These are phyloP conservation scores for Pterois miles DNA, from an alignment of 2,797 vertebrate genomes.

Conservation along the genomic window DNA sequence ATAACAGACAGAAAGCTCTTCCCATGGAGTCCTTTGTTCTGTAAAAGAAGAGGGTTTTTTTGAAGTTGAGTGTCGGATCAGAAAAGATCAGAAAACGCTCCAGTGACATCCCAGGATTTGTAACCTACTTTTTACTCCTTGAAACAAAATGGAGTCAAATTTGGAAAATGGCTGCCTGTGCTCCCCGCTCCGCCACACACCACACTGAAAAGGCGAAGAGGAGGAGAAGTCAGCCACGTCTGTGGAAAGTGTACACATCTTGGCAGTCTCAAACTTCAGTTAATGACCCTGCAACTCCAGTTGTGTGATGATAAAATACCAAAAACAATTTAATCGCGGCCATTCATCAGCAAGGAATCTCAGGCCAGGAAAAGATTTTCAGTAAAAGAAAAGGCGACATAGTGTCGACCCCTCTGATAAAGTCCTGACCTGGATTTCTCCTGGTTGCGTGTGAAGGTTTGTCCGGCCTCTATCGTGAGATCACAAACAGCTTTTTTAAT, in stretches of 20 bases:
- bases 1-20: background rate
- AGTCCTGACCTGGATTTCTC: slow-evolving; percentile 76
- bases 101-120: slow-evolving; percentile 37
- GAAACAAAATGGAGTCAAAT: slow-evolving; percentile 83
- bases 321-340: slow-evolving; percentile 50
- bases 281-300: slow-evolving; percentile 42
- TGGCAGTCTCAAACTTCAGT: slow-evolving; percentile 55
- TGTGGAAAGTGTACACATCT: slow-evolving; percentile 31
- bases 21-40: background rate
- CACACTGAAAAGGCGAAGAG: slow-evolving; percentile 33
- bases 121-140: slow-evolving; percentile 62
- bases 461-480: slow-evolving; percentile 82
- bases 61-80: slow-evolving; percentile 11
- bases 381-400: slow-evolving; percentile 8
- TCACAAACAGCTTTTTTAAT: slow-evolving; percentile 88
- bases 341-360: slow-evolving; percentile 42
- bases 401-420: slow-evolving; percentile 47
- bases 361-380: slow-evolving; percentile 11
- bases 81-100: slow-evolving; percentile 42
- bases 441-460: slow-evolving; percentile 84
- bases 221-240: slow-evolving; percentile 43
- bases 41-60: background rate
- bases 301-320: slow-evolving; percentile 38
- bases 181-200: slow-evolving; percentile 42
- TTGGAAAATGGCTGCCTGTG: slow-evolving; percentile 81